A percentile compares a stretch with the other conserved stretches of the same genome.
These are phyloP conservation scores for Steinernema carpocapsae DNA, from an alignment of 2,888 invertebrate species.

Conservation along the genomic window DNA sequence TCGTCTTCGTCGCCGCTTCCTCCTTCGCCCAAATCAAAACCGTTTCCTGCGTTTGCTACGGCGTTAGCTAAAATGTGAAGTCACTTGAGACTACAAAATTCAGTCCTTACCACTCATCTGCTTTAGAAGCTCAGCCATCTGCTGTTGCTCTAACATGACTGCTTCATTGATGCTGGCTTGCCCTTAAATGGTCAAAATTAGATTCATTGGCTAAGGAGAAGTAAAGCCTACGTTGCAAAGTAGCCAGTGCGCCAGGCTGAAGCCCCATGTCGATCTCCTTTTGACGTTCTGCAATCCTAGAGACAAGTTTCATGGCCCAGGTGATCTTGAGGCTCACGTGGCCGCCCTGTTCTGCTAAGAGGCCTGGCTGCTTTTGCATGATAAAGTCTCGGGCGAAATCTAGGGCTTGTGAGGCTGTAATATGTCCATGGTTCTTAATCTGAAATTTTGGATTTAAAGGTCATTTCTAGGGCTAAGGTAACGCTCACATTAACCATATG, in stretches of 20 bases:
- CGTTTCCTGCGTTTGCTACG: slow-evolving; percentile 20
- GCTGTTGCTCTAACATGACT: neutral
- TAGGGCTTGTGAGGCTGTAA: slow-evolving; percentile 68
- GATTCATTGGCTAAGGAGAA: neutral
- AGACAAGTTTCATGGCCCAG: slow-evolving; percentile 70
- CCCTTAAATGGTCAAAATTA: neutral
- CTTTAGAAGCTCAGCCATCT: slow-evolving; percentile 15
- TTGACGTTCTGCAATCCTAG: slow-evolving; percentile 56
- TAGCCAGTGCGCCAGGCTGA: slow-evolving; percentile 7
- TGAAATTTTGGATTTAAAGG: slow-evolving; percentile 31
- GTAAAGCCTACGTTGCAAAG: neutral
- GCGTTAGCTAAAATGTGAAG: neutral
- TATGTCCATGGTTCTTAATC: slow-evolving; percentile 53
- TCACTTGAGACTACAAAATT: neutral
- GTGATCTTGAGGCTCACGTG: slow-evolving; percentile 70
- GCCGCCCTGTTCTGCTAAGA: slow-evolving; percentile 70
- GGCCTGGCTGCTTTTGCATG: slow-evolving; percentile 68
- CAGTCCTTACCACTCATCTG: slow-evolving; percentile 15
- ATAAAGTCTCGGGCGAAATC: slow-evolving; percentile 70
- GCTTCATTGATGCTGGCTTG: neutral
- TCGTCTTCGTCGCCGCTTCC: neutral
- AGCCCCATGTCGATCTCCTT: slow-evolving; percentile 33
- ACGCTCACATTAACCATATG: slow-evolving; percentile 57
- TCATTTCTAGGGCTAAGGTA: too few relatives aligned
- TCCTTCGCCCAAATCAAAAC: neutral